Evolutionary conservation across 2,888 invertebrate genomes (phyloP).

Genomic region (Xanthia togata): DNA sequence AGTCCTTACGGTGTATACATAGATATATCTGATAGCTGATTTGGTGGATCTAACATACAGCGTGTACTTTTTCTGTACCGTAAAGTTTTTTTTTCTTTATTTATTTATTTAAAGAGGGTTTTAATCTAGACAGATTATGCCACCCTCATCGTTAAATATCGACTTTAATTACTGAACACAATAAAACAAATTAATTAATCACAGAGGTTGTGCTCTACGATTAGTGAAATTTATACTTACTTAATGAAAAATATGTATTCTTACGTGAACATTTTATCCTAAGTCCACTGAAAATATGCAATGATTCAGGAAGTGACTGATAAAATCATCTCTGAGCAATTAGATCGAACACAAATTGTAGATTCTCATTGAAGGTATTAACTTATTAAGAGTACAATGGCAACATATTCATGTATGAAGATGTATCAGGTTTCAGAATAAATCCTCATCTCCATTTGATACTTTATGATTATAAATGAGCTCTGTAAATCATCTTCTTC

Average conservation of each 20-base stretch:
- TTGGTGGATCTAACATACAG: slow-evolving; percentile 5
- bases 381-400: background rate
- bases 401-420: slow-evolving; percentile 4
- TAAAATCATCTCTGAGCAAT: background rate
- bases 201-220: no score
- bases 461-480: slow-evolving; percentile 3
- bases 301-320: background rate
- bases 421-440: slow-evolving; percentile 43
- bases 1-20: no score
- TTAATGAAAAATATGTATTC: background rate
- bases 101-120: background rate
- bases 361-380: slow-evolving; percentile 38
- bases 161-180: no score
- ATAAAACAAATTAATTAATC: no score
- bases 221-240: no score
- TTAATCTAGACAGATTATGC: background rate
- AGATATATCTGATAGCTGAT: no score
- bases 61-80: background rate
- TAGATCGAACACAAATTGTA: slow-evolving; percentile 6
- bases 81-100: background rate
- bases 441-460: slow-evolving; percentile 37
- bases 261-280: background rate
- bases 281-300: background rate
- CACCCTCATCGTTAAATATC: no score
- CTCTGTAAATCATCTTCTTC: slow-evolving; percentile 4